Conservation (phyloP, 2,888 invertebrate genomes). For the Frankliniella fusca region DNA sequence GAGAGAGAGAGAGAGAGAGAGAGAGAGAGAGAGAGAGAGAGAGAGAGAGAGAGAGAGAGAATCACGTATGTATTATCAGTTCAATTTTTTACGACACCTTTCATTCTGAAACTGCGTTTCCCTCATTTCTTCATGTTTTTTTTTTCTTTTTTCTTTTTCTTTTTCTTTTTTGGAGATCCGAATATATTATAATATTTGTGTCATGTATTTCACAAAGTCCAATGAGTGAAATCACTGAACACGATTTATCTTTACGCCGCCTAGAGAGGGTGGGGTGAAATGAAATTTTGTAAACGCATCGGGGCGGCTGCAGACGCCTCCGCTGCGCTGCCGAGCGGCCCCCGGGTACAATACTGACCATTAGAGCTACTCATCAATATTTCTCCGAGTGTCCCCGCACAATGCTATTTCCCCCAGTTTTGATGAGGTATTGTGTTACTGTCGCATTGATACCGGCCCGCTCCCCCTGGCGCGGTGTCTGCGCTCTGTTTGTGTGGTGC, state of each 20-base stretch:
- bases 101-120: neutral
- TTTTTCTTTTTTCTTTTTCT: too few species aligned
- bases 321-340: neutral
- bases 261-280: too few species aligned
- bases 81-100: neutral
- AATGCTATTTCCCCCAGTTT: constrained; percentile 1
- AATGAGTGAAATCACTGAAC: too few species aligned
- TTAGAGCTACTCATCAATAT: constrained; percentile 18
- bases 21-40: neutral
- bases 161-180: neutral
- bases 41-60: neutral
- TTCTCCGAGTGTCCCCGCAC: neutral
- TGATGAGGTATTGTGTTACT: constrained; percentile 12
- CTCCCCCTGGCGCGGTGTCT: too few species aligned
- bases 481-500: too few species aligned
- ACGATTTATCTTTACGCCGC: too few species aligned
- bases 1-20: neutral
- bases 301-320: neutral
- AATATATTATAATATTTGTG: constrained; percentile 6
- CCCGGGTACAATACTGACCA: constrained; percentile 5
- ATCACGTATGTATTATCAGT: neutral
- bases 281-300: neutral
- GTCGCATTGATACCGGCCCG: neutral
- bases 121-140: constrained; percentile 26
- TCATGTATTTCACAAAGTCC: too few species aligned